Percentiles rank a stretch among this genome's conserved stretches.
Conservation (phyloP, 2,113 vertebrate species). For the Prionailurus bengalensis region DNA sequence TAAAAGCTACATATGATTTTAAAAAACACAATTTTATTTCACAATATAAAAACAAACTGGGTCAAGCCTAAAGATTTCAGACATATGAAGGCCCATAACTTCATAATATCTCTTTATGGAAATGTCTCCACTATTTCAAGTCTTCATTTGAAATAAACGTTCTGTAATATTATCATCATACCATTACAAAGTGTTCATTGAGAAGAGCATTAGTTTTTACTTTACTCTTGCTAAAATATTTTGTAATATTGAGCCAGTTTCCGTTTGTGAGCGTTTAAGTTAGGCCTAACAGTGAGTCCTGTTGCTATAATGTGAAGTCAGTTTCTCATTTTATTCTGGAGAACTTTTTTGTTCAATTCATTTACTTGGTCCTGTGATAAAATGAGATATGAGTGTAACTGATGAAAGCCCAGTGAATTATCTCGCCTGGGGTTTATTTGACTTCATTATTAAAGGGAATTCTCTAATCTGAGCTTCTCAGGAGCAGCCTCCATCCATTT, state of each 20-base stretch:
- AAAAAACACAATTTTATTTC: background rate
- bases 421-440: conserved; percentile 51
- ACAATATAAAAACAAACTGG: background rate
- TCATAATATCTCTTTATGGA: background rate
- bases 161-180: background rate
- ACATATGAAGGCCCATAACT: background rate
- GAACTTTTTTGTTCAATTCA: background rate
- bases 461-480: conserved; percentile 60
- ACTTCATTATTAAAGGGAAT: conserved; percentile 61
- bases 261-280: background rate
- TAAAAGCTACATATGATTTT: background rate
- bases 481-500: background rate
- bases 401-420: background rate
- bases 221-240: background rate
- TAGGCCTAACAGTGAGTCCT: background rate
- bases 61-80: background rate
- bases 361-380: conserved; percentile 8
- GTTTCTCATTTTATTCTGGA: conserved; percentile 31
- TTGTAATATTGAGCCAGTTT: background rate
- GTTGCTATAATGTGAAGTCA: background rate
- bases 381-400: background rate
- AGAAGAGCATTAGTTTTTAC: background rate
- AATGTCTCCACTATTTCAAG: background rate
- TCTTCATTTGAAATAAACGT: conserved; percentile 38
- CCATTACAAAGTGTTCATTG: background rate